Percentiles rank a stretch among this genome's conserved stretches.
Conservation (phyloP, 2,113 vertebrate species). For the Ploceus nigricollis region DNA sequence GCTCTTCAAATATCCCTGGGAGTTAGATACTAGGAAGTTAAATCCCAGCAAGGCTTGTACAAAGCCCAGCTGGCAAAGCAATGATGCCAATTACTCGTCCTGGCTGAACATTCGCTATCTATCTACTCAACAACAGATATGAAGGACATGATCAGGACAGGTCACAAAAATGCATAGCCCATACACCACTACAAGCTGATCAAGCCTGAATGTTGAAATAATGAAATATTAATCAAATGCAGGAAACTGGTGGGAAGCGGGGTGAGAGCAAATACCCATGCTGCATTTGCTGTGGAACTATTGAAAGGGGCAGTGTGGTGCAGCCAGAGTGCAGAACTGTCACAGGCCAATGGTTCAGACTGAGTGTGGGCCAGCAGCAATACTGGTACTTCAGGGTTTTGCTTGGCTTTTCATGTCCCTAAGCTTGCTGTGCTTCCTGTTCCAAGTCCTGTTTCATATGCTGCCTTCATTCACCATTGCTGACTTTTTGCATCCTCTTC, state of each 20-base stretch:
- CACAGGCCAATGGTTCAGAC: not conserved
- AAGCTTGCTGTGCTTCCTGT: not conserved
- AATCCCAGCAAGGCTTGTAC: not conserved
- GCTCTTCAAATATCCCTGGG: not conserved
- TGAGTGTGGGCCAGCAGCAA: not conserved
- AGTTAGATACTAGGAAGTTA: not conserved
- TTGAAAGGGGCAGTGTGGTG: not conserved
- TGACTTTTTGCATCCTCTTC: not conserved
- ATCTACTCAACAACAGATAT: fast-evolving
- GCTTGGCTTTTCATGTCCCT: not conserved
- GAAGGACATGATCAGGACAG: not conserved
- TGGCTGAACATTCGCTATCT: not conserved
- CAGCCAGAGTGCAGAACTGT: not conserved
- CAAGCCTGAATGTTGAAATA: not conserved
- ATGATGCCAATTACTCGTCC: fast-evolving
- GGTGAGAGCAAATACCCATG: not conserved
- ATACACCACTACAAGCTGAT: fast-evolving
- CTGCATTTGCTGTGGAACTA: not conserved
- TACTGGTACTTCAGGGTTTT: not conserved
- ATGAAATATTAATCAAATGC: not conserved
- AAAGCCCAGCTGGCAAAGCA: not conserved
- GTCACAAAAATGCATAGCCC: not conserved
- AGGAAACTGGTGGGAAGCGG: not conserved
- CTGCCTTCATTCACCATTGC: not conserved
- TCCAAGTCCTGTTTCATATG: not conserved